Evolutionary conservation across 2,113 vertebrate species (phyloP).

Genomic region (Himantopus leucocephalus): DNA sequence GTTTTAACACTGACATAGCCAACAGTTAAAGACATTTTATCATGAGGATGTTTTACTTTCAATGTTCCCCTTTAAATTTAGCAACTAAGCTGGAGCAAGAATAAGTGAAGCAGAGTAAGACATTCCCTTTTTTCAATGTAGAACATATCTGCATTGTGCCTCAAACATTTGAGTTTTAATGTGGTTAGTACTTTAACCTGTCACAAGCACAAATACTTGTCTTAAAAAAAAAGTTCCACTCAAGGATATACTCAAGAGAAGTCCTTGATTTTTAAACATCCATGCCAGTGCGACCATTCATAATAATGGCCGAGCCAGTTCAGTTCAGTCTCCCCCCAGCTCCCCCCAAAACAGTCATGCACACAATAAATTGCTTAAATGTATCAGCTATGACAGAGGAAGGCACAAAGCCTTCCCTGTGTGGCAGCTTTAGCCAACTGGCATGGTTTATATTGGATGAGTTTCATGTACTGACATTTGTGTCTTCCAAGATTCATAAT

Average conservation of each 20-base stretch:
- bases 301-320: conserved; percentile 26
- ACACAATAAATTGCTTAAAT: conserved; percentile 61
- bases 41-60: background rate
- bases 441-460: conserved; percentile 67
- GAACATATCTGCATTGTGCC: conserved; percentile 74
- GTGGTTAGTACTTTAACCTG: conserved; percentile 71
- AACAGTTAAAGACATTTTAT: background rate
- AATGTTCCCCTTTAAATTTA: conserved; percentile 24
- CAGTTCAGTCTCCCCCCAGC: conserved; percentile 2
- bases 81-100: conserved; percentile 15
- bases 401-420: conserved; percentile 56
- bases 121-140: background rate
- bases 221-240: conserved; percentile 53
- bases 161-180: conserved; percentile 64
- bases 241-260: conserved; percentile 63
- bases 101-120: conserved; percentile 20
- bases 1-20: background rate
- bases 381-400: conserved; percentile 58
- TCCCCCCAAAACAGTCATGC: conserved; percentile 59
- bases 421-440: conserved; percentile 58
- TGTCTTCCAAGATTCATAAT: conserved; percentile 75
- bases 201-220: conserved; percentile 69
- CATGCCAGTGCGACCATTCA: conserved; percentile 39
- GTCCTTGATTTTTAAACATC: conserved; percentile 39
- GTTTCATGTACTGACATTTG: conserved; percentile 77